phyloP scores from a whole-genome alignment of 35 echinoderm and acorn worm genomes.

The Heliocidaris tuberculata region DNA sequence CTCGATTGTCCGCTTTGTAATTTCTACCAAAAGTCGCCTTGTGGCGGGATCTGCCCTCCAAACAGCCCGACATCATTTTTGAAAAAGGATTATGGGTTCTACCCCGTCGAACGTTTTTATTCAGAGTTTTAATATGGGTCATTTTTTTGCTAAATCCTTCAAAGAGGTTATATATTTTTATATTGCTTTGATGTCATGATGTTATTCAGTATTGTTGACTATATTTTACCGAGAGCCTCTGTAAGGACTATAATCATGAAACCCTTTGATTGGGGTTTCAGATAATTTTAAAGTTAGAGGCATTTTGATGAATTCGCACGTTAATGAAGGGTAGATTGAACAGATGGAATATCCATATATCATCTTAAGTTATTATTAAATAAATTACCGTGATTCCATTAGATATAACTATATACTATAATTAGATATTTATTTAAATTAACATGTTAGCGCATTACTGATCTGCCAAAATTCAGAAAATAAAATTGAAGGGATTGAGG shows the following conservation, averaged over 20 bases:
- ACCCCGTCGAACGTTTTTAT: slow-evolving; percentile 72
- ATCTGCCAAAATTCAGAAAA: too few relatives aligned
- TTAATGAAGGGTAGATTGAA: too few relatives aligned
- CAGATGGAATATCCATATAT: too few relatives aligned
- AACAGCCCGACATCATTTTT: slow-evolving; percentile 76
- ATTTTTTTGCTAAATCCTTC: background rate
- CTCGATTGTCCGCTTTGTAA: slow-evolving; percentile 85
- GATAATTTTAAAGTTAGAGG: background rate
- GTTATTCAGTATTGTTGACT: background rate
- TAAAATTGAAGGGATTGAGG: too few relatives aligned
- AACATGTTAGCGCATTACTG: too few relatives aligned
- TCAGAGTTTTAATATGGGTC: background rate
- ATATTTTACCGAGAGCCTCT: background rate
- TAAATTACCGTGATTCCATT: too few relatives aligned
- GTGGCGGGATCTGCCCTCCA: slow-evolving; percentile 70
- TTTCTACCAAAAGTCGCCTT: slow-evolving; percentile 51
- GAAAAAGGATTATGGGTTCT: slow-evolving; percentile 83
- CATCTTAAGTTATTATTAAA: too few relatives aligned
- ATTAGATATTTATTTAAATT: too few relatives aligned
- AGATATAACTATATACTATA: too few relatives aligned
- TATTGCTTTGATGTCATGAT: background rate
- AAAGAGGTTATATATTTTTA: background rate
- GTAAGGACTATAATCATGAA: background rate
- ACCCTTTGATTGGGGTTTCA: background rate
- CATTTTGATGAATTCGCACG: background rate